Percentiles rank a stretch among this genome's conserved stretches.
Conservation (phyloP, 2,113 vertebrate species). For the Chelonoidis abingdonii region DNA sequence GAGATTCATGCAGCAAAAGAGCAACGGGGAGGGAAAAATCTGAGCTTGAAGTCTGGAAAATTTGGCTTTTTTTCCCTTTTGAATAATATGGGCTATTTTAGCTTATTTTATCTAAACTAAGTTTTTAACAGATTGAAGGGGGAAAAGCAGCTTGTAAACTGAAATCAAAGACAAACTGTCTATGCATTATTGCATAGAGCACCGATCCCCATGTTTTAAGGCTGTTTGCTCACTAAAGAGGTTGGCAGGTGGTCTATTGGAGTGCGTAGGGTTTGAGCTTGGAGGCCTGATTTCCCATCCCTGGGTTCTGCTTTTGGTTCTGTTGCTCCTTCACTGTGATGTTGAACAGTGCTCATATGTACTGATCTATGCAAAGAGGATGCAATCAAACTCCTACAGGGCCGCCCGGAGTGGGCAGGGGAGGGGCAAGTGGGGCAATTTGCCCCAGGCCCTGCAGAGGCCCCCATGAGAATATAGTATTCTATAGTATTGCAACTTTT, state of each 20-base stretch:
- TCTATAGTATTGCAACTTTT: too few relatives aligned
- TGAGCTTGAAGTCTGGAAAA: neutral
- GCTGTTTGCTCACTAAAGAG: neutral
- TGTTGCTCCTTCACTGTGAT: neutral
- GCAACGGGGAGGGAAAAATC: rapidly evolving
- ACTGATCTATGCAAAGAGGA: neutral
- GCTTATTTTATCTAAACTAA: rapidly evolving
- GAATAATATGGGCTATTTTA: rapidly evolving
- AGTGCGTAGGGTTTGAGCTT: neutral
- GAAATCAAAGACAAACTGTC: neutral
- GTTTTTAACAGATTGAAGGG: rapidly evolving
- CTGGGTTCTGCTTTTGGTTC: neutral
- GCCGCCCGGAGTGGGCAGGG: too few relatives aligned
- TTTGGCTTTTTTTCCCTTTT: rapidly evolving
- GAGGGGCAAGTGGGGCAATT: too few relatives aligned
- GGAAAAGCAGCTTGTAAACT: neutral
- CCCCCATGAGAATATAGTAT: too few relatives aligned
- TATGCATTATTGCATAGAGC: neutral
- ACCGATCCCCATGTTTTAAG: neutral
- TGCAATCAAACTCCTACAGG: neutral
- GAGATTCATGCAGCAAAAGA: neutral
- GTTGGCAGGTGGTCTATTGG: neutral
- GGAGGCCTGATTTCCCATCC: neutral
- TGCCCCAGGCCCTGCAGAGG: too few relatives aligned
- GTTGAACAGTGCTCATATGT: neutral